These are phyloP conservation scores for Ctenicera cuprea DNA, from an alignment of 2,888 invertebrate species.

Conservation along the genomic window DNA sequence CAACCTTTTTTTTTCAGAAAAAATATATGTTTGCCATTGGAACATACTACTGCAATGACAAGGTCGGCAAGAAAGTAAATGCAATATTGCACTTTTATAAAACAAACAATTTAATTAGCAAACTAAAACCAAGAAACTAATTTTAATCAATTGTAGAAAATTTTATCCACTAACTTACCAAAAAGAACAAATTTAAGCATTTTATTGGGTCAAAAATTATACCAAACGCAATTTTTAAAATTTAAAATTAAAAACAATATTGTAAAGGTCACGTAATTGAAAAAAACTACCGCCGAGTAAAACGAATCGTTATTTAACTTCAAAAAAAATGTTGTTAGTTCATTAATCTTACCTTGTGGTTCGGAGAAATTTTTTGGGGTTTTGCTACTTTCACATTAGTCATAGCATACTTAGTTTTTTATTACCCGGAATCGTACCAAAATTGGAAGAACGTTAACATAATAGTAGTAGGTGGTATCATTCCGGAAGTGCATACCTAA, in stretches of 20 bases:
- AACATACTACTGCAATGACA: conserved; percentile 36
- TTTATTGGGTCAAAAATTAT: background rate
- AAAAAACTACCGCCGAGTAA: too few species aligned
- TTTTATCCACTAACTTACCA: too few species aligned
- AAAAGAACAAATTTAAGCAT: too few species aligned
- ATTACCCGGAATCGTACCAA: conserved; percentile 8
- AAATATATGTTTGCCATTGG: conserved; percentile 2
- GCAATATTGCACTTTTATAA: conserved; percentile 23
- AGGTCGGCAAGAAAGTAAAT: conserved; percentile 44
- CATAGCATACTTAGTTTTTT: conserved; percentile 6
- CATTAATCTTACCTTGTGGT: background rate
- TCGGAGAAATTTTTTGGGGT: background rate
- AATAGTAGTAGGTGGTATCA: too few species aligned
- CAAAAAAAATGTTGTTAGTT: background rate
- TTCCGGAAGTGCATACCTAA: too few species aligned
- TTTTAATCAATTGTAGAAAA: background rate
- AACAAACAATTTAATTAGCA: conserved; percentile 32
- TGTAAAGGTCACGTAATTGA: background rate
- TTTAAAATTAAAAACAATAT: background rate
- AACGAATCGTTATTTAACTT: too few species aligned
- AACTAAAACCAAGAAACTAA: background rate
- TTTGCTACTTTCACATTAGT: conserved; percentile 19
- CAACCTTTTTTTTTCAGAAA: conserved; percentile 23
- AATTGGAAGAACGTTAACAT: background rate
- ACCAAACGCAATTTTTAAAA: background rate